phyloP scores from a whole-genome alignment of 1,140 invertebrate genomes.

The Oedothorax gibbosus region DNA sequence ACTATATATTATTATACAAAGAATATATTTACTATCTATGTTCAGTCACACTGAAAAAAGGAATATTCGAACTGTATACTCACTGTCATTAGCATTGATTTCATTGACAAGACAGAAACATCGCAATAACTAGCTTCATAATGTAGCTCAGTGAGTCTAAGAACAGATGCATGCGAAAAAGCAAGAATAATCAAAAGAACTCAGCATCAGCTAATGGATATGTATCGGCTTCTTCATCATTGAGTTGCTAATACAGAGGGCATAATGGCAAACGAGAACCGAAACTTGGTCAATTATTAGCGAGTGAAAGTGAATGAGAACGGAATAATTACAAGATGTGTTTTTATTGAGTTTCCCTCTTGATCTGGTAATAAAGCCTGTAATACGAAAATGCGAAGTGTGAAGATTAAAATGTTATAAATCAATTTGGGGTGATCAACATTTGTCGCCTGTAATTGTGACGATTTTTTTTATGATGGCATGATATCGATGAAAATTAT shows the following conservation, averaged over 20 bases:
- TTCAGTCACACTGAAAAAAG: background rate
- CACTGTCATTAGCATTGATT: background rate
- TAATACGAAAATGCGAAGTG: constrained; percentile 4
- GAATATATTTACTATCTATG: background rate
- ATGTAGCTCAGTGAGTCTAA: constrained; percentile 22
- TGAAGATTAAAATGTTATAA: constrained; percentile 7
- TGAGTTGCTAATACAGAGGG: constrained; percentile 23
- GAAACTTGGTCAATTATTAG: constrained; percentile 19
- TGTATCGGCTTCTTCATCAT: constrained; percentile 11
- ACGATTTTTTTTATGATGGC: too few relatives aligned
- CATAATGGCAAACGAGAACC: background rate
- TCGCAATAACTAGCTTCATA: background rate
- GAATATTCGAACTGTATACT: background rate
- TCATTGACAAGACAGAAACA: constrained; percentile 6
- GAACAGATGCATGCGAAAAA: constrained; percentile 51
- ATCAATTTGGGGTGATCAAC: background rate
- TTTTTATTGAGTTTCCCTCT: background rate
- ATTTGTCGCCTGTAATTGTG: too few relatives aligned
- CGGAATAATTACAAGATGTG: constrained; percentile 18
- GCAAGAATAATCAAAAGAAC: background rate
- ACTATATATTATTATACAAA: too few relatives aligned
- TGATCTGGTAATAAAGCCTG: background rate
- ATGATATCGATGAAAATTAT: too few relatives aligned
- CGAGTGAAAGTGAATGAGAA: constrained; percentile 21
- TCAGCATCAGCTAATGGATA: background rate